phyloP scores from a whole-genome alignment of 2,113 vertebrate species.

The Clupea harengus region DNA sequence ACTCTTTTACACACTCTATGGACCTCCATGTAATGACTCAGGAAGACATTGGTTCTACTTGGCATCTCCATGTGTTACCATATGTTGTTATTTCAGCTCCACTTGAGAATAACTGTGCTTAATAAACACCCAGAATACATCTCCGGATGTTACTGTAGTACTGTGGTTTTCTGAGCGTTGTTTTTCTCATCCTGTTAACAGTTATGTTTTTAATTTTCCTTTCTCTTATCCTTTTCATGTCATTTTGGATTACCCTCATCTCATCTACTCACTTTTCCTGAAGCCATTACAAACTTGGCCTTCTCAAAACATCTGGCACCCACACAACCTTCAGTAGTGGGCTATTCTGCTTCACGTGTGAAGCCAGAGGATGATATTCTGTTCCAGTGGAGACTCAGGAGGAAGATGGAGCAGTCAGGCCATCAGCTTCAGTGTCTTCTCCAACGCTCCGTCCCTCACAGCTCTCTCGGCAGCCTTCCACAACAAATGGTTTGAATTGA shows the following conservation, averaged over 20 bases:
- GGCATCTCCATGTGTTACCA: too few relatives aligned
- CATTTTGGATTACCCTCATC: background rate
- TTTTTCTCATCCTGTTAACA: too few relatives aligned
- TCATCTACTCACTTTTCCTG: background rate
- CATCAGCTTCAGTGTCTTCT: conserved; percentile 41
- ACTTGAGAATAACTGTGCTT: too few relatives aligned
- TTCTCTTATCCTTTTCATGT: too few relatives aligned
- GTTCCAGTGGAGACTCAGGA: conserved; percentile 85
- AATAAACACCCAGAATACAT: too few relatives aligned
- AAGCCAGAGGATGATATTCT: conserved; percentile 82
- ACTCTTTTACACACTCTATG: too few relatives aligned
- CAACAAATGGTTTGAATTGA: background rate
- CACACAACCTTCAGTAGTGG: background rate
- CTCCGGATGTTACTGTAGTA: too few relatives aligned
- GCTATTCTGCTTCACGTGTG: conserved; percentile 15
- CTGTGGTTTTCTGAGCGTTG: too few relatives aligned
- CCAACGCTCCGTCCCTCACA: conserved; percentile 38
- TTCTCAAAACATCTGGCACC: background rate
- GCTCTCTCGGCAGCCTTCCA: conserved; percentile 16
- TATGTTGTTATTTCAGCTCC: too few relatives aligned
- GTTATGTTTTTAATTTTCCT: too few relatives aligned
- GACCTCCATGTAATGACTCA: too few relatives aligned
- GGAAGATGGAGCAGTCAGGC: conserved; percentile 81
- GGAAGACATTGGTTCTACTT: too few relatives aligned
- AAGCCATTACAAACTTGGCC: background rate